Conservation (phyloP, 2,797 vertebrate genomes). For the Pangasius mekongensis region DNA sequence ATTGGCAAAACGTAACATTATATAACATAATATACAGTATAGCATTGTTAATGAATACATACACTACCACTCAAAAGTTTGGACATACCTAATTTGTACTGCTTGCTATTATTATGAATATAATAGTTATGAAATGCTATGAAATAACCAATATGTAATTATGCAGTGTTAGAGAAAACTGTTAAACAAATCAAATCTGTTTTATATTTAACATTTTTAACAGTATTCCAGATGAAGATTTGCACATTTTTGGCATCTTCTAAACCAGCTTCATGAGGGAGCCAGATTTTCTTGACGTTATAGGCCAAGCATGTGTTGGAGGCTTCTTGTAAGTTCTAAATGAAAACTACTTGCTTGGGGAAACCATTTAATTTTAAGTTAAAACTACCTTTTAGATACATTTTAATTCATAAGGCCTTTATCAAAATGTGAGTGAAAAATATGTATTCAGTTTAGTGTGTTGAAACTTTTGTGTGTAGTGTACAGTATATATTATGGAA, state of each 20-base stretch:
- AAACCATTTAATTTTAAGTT: background rate
- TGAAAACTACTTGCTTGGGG: background rate
- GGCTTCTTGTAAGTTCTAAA: background rate
- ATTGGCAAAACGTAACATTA: background rate
- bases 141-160: background rate
- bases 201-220: background rate
- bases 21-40: background rate
- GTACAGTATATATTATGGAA: background rate
- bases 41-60: background rate
- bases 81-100: background rate
- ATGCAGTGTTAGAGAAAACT: background rate
- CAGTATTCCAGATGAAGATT: background rate
- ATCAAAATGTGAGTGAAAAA: background rate
- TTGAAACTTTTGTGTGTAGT: background rate
- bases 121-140: background rate
- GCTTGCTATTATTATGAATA: background rate
- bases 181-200: background rate
- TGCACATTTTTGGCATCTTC: background rate
- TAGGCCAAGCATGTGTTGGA: background rate
- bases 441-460: background rate
- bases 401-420: background rate
- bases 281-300: background rate
- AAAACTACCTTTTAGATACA: background rate
- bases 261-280: background rate
- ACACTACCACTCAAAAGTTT: background rate